Percentiles rank a stretch among this genome's conserved stretches.
phyloP scores from a whole-genome alignment of 2,797 vertebrate genomes.

The Acridotheres tristis region DNA sequence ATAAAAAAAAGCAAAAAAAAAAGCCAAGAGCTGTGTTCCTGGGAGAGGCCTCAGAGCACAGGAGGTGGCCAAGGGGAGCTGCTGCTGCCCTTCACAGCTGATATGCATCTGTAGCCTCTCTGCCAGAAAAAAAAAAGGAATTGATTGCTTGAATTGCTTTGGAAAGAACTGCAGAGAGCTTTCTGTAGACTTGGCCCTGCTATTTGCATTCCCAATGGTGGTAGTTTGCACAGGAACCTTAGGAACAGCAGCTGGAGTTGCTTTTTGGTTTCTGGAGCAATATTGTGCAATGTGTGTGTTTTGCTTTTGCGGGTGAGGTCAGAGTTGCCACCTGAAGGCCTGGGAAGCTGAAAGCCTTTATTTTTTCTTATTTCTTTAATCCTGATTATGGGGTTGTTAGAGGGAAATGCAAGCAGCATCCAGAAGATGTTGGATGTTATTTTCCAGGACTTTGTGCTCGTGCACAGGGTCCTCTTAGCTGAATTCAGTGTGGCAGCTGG shows the following conservation, averaged over 20 bases:
- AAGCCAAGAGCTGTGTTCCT: background rate
- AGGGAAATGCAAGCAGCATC: background rate
- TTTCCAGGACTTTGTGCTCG: background rate
- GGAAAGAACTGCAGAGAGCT: background rate
- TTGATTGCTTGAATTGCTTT: background rate
- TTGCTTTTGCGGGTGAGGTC: background rate
- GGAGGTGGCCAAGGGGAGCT: background rate
- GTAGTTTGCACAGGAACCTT: background rate
- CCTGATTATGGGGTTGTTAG: background rate
- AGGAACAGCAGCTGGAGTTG: background rate
- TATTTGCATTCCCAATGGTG: background rate
- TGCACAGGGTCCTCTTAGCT: background rate
- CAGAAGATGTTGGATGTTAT: background rate
- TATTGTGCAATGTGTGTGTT: background rate
- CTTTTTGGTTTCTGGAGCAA: background rate
- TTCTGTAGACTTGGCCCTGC: background rate
- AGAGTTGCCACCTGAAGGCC: background rate
- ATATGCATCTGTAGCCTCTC: background rate
- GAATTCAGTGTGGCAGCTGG: background rate
- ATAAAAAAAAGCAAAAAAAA: background rate
- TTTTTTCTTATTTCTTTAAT: background rate
- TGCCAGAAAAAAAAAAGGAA: background rate
- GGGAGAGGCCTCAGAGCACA: background rate
- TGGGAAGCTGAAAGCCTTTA: background rate
- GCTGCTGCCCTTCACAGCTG: constrained; percentile 6